Evolutionary conservation across 2,888 invertebrate species (phyloP).

Genomic region (Tetheella fluctuosa): DNA sequence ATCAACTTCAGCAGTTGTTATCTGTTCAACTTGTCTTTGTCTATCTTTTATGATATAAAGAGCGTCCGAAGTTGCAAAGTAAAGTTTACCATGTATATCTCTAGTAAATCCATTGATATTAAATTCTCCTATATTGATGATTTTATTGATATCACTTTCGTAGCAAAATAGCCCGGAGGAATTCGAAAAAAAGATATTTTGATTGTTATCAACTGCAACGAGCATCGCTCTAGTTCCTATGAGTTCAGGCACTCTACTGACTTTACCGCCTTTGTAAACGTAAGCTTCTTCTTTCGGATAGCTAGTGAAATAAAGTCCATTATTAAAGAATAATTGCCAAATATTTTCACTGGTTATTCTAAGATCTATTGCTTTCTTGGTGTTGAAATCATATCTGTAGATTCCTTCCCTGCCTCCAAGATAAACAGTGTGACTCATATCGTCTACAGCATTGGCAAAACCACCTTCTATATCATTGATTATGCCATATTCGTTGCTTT

Average conservation of each 20-base stretch:
- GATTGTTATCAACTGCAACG: not conserved
- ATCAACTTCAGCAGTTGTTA: not conserved
- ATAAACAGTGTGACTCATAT: constrained; percentile 40
- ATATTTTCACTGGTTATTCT: constrained; percentile 37
- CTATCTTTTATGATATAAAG: constrained; percentile 24
- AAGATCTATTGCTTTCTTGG: constrained; percentile 35
- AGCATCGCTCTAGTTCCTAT: not conserved
- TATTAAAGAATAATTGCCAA: constrained; percentile 55
- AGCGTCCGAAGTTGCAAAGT: constrained; percentile 38
- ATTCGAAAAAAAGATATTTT: not conserved
- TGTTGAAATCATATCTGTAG: constrained; percentile 43
- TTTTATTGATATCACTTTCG: not conserved
- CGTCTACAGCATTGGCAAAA: constrained; percentile 51
- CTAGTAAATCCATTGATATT: constrained; percentile 33
- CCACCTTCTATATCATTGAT: constrained; percentile 43
- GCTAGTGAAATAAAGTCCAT: constrained; percentile 44
- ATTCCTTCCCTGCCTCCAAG: constrained; percentile 50
- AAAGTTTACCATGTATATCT: constrained; percentile 41
- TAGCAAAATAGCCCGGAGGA: not conserved
- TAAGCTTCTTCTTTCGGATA: constrained; percentile 20
- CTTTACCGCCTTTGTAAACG: not conserved
- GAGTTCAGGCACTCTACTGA: not conserved
- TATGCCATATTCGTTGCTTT: constrained; percentile 37
- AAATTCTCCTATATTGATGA: constrained; percentile 4
- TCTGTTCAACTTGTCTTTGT: not conserved